A percentile compares a stretch with the other conserved stretches of the same genome.
Conservation (phyloP, 2,797 vertebrate genomes). For the Amblyraja radiata region DNA sequence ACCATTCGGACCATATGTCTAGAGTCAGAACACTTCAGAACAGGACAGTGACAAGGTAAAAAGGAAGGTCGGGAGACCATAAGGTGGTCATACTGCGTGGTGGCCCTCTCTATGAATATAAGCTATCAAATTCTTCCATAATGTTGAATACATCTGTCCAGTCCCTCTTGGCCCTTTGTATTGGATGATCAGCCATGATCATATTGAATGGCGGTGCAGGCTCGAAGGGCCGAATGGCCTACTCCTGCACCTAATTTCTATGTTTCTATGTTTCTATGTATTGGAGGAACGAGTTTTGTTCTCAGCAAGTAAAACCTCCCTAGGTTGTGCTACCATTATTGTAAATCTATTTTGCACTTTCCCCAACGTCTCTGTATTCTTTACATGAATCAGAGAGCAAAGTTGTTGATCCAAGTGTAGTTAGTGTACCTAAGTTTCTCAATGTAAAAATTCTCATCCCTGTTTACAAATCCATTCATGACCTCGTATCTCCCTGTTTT, state of each 20-base stretch:
- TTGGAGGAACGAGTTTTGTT: background rate
- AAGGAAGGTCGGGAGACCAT: no score
- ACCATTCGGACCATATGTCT: no score
- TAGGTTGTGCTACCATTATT: background rate
- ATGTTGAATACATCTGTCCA: background rate
- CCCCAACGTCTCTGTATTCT: background rate
- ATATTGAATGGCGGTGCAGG: no score
- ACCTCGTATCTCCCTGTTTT: no score
- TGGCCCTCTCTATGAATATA: background rate
- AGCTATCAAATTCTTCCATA: background rate
- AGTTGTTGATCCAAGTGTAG: background rate
- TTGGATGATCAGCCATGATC: no score
- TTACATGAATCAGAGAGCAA: background rate
- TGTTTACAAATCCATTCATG: background rate
- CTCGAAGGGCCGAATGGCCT: no score
- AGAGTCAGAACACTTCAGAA: no score
- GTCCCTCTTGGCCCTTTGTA: background rate
- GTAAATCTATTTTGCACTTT: background rate
- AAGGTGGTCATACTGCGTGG: no score
- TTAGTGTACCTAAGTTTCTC: background rate
- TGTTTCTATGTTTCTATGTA: no score
- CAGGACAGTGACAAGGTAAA: no score
- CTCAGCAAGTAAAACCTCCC: background rate
- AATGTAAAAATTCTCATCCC: background rate
- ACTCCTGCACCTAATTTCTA: no score